Conservation (phyloP, 2,888 invertebrate genomes). For the Notodonta dromedarius region DNA sequence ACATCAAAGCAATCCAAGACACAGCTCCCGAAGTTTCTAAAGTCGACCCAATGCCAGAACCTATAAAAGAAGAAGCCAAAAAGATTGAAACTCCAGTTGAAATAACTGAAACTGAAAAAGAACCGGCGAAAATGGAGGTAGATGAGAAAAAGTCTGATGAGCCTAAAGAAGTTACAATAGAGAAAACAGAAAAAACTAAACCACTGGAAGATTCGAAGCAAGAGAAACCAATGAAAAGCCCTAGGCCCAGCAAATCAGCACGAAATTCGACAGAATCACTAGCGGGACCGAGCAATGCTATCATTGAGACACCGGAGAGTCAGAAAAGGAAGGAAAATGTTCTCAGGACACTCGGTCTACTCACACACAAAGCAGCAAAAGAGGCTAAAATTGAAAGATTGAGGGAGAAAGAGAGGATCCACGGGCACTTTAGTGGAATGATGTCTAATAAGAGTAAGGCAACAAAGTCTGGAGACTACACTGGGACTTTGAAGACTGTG, state of each 20-base stretch:
- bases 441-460: conserved; percentile 61
- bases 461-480: conserved; percentile 83
- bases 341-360: conserved; percentile 88
- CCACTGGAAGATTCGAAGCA: conserved; percentile 34
- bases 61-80: neutral
- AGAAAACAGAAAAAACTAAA: conserved; percentile 29
- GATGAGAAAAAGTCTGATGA: conserved; percentile 19
- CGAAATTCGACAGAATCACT: conserved; percentile 39
- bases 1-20: conserved; percentile 55
- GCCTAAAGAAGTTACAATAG: conserved; percentile 28
- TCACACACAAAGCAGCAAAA: conserved; percentile 90
- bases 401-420: conserved; percentile 77
- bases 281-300: conserved; percentile 68
- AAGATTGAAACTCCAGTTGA: conserved; percentile 9
- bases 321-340: conserved; percentile 89
- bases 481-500: conserved; percentile 93
- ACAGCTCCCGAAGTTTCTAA: conserved; percentile 55
- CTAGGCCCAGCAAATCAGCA: conserved; percentile 34
- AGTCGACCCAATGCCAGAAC: conserved; percentile 20
- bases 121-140: conserved; percentile 23
- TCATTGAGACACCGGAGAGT: conserved; percentile 85
- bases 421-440: conserved; percentile 44
- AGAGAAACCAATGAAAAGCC: conserved; percentile 35
- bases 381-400: conserved; percentile 85
- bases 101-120: conserved; percentile 11